A percentile compares a stretch with the other conserved stretches of the same genome.
Conservation (phyloP, 2,113 vertebrate species). For the Mohoua ochrocephala region DNA sequence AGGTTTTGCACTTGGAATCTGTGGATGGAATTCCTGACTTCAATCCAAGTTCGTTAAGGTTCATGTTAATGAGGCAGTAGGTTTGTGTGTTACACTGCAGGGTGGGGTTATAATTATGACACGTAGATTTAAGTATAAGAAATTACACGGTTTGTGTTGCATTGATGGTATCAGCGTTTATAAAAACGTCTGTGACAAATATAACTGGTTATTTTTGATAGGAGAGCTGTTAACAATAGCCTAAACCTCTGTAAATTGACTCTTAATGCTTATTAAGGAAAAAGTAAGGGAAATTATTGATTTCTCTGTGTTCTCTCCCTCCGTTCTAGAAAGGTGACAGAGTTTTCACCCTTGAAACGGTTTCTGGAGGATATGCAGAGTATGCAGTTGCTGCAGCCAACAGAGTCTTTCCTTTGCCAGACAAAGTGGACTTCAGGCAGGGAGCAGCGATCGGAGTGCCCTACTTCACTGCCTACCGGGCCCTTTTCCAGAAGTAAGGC, state of each 20-base stretch:
- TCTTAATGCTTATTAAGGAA: neutral
- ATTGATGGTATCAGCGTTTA: neutral
- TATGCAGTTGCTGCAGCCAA: conserved; percentile 76
- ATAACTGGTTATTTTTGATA: neutral
- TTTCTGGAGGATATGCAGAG: conserved; percentile 89
- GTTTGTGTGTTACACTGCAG: neutral
- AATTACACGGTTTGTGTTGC: neutral
- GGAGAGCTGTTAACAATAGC: neutral
- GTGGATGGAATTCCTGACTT: neutral
- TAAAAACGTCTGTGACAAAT: neutral
- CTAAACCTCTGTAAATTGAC: neutral
- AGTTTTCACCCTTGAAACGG: conserved; percentile 80
- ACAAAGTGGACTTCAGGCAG: conserved; percentile 79
- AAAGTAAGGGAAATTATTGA: neutral
- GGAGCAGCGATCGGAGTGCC: conserved; percentile 87
- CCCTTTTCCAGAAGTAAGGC: conserved; percentile 88
- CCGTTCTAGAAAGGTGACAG: conserved; percentile 82
- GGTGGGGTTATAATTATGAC: neutral
- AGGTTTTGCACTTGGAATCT: neutral
- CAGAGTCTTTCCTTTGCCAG: conserved; percentile 77
- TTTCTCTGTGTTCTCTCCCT: neutral
- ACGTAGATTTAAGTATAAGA: neutral
- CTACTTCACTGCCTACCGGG: conserved; percentile 91
- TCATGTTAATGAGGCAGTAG: neutral
- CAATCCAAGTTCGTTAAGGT: neutral